Percentiles rank a stretch among this genome's conserved stretches.
Evolutionary conservation across 1,140 invertebrate species (phyloP).

Genomic region (Drosophila parabipectinata): DNA sequence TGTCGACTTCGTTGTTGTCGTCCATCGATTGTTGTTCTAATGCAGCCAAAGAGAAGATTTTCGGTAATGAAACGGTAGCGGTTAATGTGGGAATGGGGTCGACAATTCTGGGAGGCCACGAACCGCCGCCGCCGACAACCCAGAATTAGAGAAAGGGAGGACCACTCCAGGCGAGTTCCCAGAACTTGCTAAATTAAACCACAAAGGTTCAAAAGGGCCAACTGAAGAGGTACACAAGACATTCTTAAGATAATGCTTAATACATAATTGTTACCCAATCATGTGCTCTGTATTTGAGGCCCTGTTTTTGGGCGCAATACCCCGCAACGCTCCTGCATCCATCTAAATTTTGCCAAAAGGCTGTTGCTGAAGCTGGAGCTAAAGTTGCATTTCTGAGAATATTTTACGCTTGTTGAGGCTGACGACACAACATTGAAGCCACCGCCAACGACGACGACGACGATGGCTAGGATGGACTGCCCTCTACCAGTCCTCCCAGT

Average conservation of each 20-base stretch:
- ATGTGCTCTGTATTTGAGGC: constrained; percentile 4
- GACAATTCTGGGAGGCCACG: constrained; percentile 5
- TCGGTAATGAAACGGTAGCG: constrained; percentile 74
- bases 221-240: neutral
- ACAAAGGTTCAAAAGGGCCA: neutral
- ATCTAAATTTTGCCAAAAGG: constrained; percentile 69
- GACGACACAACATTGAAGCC: constrained; percentile 71
- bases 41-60: constrained; percentile 60
- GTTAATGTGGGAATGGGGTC: constrained; percentile 68
- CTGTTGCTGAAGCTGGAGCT: constrained; percentile 48
- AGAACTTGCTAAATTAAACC: constrained; percentile 12
- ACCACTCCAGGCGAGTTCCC: neutral
- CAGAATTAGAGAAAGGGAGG: constrained; percentile 4
- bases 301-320: constrained; percentile 34
- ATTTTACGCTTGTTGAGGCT: constrained; percentile 80
- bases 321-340: constrained; percentile 44
- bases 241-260: neutral
- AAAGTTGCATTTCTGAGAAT: constrained; percentile 80
- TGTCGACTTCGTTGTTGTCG: constrained; percentile 44
- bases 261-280: neutral
- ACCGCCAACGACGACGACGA: constrained; percentile 67
- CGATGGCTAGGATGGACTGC: constrained; percentile 33
- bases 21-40: constrained; percentile 63
- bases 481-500: neutral
- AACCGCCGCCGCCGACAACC: neutral